phyloP scores from a whole-genome alignment of 2,113 vertebrate genomes.

The Micromys minutus region DNA sequence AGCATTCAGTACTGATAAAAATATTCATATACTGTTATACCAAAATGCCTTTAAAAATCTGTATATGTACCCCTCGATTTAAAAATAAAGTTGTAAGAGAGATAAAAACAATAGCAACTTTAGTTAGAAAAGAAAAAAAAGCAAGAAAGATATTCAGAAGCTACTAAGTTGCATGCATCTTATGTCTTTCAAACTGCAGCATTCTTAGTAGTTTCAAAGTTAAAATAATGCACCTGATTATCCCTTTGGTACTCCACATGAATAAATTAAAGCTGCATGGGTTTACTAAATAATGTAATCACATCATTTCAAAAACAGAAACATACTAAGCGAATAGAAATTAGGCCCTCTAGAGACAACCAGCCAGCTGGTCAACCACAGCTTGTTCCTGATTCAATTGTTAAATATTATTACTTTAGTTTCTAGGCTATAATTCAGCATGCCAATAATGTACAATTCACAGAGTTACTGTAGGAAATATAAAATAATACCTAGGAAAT shows the following conservation, averaged over 20 bases:
- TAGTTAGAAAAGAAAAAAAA: neutral
- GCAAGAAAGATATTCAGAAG: neutral
- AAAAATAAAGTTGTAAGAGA: no score
- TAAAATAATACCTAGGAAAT: neutral
- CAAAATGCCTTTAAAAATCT: no score
- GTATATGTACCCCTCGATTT: no score
- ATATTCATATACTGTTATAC: no score
- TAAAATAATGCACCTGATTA: neutral
- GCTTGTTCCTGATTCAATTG: neutral
- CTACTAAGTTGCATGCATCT: neutral
- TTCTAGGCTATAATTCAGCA: neutral
- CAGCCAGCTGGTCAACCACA: neutral
- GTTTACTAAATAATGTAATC: neutral
- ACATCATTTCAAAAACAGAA: neutral
- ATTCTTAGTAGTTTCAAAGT: slow-evolving; percentile 4
- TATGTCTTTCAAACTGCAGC: neutral
- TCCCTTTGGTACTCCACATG: neutral
- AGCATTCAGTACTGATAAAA: no score
- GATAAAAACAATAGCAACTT: neutral
- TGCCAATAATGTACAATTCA: neutral
- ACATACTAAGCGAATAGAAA: neutral
- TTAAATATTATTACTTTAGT: neutral
- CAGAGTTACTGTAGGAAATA: neutral
- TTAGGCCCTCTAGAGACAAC: neutral
- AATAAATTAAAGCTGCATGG: neutral